Evolutionary conservation across 30 jellyfish, hydroid and myxozoan genomes (phyloP).

Genomic region (Cassiopea xamachana): DNA sequence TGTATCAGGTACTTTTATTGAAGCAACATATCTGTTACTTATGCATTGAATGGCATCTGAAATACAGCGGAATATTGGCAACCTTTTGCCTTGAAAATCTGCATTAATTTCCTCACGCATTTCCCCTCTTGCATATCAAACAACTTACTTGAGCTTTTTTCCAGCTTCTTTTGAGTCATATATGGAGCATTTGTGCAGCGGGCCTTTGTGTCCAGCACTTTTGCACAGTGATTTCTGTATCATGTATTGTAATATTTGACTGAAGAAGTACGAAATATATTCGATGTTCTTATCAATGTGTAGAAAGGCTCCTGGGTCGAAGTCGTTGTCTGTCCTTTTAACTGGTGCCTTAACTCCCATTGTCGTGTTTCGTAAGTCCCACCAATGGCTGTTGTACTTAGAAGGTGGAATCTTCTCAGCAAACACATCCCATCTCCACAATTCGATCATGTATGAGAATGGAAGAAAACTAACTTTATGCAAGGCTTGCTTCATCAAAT

Average conservation of each 20-base stretch:
- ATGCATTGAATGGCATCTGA: too few relatives aligned
- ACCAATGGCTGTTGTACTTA: slow-evolving; percentile 80
- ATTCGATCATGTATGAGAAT: slow-evolving; percentile 74
- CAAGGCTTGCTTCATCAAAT: slow-evolving; percentile 83
- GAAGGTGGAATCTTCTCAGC: slow-evolving; percentile 54
- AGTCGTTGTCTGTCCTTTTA: slow-evolving; percentile 49
- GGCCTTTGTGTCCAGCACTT: slow-evolving; percentile 75
- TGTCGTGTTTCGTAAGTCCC: slow-evolving; percentile 59
- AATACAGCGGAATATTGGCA: too few relatives aligned
- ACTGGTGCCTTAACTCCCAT: slow-evolving; percentile 79
- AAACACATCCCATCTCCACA: slow-evolving; percentile 91
- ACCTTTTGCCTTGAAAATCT: too few relatives aligned
- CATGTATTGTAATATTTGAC: slow-evolving; percentile 83
- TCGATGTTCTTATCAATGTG: slow-evolving; percentile 89
- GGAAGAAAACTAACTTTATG: slow-evolving; percentile 70
- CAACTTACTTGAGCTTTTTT: slow-evolving; percentile 65
- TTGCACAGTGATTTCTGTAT: slow-evolving; percentile 84
- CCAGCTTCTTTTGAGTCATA: slow-evolving; percentile 85
- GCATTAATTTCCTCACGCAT: too few relatives aligned
- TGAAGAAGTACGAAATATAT: slow-evolving; percentile 79
- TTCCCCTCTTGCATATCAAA: not conserved
- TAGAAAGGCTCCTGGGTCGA: slow-evolving; percentile 86
- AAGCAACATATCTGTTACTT: too few relatives aligned
- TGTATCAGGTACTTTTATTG: too few relatives aligned
- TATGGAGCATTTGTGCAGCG: slow-evolving; percentile 80